phyloP scores from a whole-genome alignment of 2,113 vertebrate species.

The Manacus vitellinus region DNA sequence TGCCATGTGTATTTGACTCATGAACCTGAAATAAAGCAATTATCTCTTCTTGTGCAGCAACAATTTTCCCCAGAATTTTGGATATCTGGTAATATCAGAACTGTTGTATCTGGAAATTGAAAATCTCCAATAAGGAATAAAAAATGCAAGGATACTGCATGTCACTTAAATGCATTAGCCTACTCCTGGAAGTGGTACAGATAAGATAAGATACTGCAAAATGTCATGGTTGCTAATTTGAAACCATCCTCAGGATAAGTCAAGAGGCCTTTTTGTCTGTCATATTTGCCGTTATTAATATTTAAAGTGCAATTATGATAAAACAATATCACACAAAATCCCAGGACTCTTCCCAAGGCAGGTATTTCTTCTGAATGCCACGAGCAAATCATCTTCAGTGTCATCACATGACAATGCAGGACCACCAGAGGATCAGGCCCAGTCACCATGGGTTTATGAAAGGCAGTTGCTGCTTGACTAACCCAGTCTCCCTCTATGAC shows the following conservation, averaged over 20 bases:
- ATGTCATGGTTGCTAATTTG: neutral
- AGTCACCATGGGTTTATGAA: neutral
- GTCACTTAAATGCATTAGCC: neutral
- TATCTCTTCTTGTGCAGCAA: neutral
- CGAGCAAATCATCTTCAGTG: neutral
- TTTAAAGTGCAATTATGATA: neutral
- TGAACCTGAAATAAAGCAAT: neutral
- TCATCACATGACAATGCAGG: neutral
- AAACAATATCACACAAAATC: neutral
- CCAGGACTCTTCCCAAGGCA: neutral
- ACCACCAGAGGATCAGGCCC: neutral
- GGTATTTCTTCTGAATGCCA: neutral
- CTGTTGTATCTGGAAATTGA: accelerated
- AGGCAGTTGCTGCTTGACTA: neutral
- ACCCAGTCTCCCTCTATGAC: neutral
- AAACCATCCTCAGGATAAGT: neutral
- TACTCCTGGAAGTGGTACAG: neutral
- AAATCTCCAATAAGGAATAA: neutral
- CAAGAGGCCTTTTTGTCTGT: neutral
- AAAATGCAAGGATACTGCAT: neutral
- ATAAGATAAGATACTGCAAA: neutral
- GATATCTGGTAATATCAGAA: neutral
- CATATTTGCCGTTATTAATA: neutral
- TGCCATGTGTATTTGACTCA: neutral
- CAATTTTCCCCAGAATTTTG: neutral